These are phyloP conservation scores for Mellilla xanthometata DNA, from an alignment of 2,888 invertebrate genomes.

Conservation along the genomic window DNA sequence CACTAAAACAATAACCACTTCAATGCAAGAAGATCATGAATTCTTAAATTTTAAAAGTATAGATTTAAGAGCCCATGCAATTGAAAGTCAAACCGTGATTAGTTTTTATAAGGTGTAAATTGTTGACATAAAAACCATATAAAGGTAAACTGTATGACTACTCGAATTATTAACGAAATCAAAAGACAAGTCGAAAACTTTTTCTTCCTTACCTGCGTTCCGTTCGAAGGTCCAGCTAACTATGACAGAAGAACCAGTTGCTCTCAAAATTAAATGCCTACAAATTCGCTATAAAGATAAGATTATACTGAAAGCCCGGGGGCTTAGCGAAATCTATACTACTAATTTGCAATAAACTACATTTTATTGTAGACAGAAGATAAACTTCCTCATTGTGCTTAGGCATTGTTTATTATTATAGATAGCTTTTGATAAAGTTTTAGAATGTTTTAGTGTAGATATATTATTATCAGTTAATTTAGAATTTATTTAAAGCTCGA, in stretches of 20 bases:
- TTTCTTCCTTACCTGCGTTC: conserved; percentile 44
- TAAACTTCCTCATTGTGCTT: conserved; percentile 26
- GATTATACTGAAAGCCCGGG: conserved; percentile 16
- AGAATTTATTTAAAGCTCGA: not conserved
- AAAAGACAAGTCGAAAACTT: too few relatives aligned
- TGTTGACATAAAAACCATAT: too few relatives aligned
- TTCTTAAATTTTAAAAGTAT: too few relatives aligned
- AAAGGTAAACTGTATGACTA: too few relatives aligned
- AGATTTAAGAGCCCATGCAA: too few relatives aligned
- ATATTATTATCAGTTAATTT: conserved; percentile 6
- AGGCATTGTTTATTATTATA: conserved; percentile 11
- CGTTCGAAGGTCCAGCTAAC: conserved; percentile 34
- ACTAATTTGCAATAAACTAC: conserved; percentile 18
- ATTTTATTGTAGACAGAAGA: conserved; percentile 27
- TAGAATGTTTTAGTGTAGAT: conserved; percentile 1
- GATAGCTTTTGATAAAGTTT: conserved; percentile 7
- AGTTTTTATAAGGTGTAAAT: too few relatives aligned
- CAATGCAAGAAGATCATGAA: too few relatives aligned
- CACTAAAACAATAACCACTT: too few relatives aligned
- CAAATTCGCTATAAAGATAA: conserved; percentile 21
- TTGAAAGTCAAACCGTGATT: too few relatives aligned
- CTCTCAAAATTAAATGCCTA: conserved; percentile 30
- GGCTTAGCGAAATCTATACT: conserved; percentile 25
- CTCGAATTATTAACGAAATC: too few relatives aligned
- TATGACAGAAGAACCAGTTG: conserved; percentile 32